Conservation (phyloP, 2,113 vertebrate genomes). For the Pungitius pungitius region DNA sequence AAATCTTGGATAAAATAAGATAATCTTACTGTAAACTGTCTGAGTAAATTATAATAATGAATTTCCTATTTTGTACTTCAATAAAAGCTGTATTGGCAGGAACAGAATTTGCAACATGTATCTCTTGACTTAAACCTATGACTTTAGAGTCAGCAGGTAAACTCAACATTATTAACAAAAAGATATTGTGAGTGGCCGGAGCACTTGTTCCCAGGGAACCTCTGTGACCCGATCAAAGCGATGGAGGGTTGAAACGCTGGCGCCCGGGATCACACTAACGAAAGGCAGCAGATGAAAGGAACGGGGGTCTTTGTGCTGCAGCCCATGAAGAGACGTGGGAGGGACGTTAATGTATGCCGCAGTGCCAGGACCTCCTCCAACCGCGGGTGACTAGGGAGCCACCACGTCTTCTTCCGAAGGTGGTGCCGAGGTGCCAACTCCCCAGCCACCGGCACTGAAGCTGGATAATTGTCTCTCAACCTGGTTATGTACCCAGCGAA, state of each 20-base stretch:
- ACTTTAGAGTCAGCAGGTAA: not conserved
- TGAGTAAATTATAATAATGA: not conserved
- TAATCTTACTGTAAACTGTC: not conserved
- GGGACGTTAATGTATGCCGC: slow-evolving; percentile 88
- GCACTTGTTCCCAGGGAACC: slow-evolving; percentile 45
- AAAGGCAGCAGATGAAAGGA: slow-evolving; percentile 87
- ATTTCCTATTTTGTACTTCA: not conserved
- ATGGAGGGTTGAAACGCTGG: slow-evolving; percentile 34
- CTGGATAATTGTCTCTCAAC: slow-evolving; percentile 84
- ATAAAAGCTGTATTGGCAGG: not conserved
- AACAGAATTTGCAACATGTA: not conserved
- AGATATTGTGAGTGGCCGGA: slow-evolving; percentile 30
- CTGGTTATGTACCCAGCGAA: slow-evolving; percentile 89
- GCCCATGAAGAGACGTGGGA: slow-evolving; percentile 63
- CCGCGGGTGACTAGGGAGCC: slow-evolving; percentile 85
- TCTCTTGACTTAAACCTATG: not conserved
- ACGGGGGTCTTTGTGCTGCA: slow-evolving; percentile 60
- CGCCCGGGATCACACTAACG: slow-evolving; percentile 67
- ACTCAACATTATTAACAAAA: slow-evolving; percentile 6
- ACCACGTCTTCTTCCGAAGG: slow-evolving; percentile 88
- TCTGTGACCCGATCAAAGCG: slow-evolving; percentile 69
- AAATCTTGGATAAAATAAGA: not conserved
- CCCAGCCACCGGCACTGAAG: slow-evolving; percentile 76
- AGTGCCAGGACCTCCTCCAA: slow-evolving; percentile 72
- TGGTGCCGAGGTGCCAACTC: slow-evolving; percentile 88